Evolutionary conservation across 2,888 invertebrate genomes (phyloP).

Genomic region (Apeira syringaria): DNA sequence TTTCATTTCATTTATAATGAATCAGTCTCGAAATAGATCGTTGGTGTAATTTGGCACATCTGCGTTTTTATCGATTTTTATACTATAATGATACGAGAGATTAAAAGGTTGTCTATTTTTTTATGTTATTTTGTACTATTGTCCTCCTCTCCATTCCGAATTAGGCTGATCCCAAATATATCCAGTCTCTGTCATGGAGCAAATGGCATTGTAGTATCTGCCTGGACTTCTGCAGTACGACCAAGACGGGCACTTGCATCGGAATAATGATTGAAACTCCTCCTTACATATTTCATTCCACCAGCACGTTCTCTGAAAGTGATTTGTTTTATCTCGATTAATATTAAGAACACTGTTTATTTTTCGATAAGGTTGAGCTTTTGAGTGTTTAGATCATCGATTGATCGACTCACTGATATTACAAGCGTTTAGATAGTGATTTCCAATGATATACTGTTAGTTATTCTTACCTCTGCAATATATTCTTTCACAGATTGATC

Average conservation of each 20-base stretch:
- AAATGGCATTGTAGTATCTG: constrained; percentile 94
- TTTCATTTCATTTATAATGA: constrained; percentile 65
- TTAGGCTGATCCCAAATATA: constrained; percentile 95
- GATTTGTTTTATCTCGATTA: constrained; percentile 10
- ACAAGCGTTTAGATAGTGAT: neutral
- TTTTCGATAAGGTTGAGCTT: constrained; percentile 6
- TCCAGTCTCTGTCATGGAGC: constrained; percentile 94
- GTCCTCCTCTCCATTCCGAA: constrained; percentile 72
- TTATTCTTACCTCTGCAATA: constrained; percentile 88
- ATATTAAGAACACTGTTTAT: constrained; percentile 5
- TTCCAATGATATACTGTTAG: neutral
- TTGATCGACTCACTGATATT: neutral
- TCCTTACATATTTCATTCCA: constrained; percentile 97
- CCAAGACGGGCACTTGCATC: constrained; percentile 94
- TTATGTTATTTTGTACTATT: constrained; percentile 36
- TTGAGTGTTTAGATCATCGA: constrained; percentile 8
- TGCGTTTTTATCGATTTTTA: constrained; percentile 27
- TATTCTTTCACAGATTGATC: constrained; percentile 93
- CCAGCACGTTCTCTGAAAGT: constrained; percentile 93
- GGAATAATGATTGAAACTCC: constrained; percentile 93
- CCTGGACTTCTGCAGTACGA: constrained; percentile 95
- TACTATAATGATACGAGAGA: constrained; percentile 34
- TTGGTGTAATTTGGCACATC: constrained; percentile 61
- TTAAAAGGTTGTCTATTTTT: constrained; percentile 12
- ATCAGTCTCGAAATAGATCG: constrained; percentile 76